These are phyloP conservation scores for Phalanger gymnotis DNA, from an alignment of 2,797 vertebrate species.

Conservation along the genomic window DNA sequence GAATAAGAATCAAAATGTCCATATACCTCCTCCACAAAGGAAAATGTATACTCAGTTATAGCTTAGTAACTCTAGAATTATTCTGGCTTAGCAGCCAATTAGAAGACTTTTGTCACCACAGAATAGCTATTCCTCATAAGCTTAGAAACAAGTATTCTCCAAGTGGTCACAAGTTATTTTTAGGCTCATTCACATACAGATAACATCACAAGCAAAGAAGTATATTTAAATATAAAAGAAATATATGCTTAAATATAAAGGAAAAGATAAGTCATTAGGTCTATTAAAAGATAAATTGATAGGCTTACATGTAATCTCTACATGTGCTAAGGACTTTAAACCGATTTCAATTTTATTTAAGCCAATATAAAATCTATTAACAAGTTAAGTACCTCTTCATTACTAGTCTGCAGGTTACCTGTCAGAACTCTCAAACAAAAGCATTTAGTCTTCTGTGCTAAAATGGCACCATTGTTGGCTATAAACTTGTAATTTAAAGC, in stretches of 20 bases:
- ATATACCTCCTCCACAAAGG: background rate
- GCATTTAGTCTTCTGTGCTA: constrained; percentile 69
- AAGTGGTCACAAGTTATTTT: background rate
- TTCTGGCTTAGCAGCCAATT: background rate
- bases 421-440: constrained; percentile 68
- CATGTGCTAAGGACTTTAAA: background rate
- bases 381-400: constrained; percentile 73
- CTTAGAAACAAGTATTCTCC: background rate
- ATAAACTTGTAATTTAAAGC: constrained; percentile 80
- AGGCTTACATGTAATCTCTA: background rate
- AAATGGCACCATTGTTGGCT: constrained; percentile 71
- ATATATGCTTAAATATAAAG: constrained; percentile 6
- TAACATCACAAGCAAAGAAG: constrained; percentile 8
- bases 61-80: background rate
- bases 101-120: background rate
- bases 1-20: background rate
- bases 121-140: background rate
- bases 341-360: constrained; percentile 43
- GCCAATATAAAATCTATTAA: constrained; percentile 50
- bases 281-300: background rate
- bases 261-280: background rate
- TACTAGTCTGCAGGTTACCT: constrained; percentile 68
- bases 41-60: background rate
- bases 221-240: background rate
- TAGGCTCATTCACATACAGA: background rate